These are phyloP conservation scores for Orycteropus afer DNA, from an alignment of 2,113 vertebrate species.

Conservation along the genomic window DNA sequence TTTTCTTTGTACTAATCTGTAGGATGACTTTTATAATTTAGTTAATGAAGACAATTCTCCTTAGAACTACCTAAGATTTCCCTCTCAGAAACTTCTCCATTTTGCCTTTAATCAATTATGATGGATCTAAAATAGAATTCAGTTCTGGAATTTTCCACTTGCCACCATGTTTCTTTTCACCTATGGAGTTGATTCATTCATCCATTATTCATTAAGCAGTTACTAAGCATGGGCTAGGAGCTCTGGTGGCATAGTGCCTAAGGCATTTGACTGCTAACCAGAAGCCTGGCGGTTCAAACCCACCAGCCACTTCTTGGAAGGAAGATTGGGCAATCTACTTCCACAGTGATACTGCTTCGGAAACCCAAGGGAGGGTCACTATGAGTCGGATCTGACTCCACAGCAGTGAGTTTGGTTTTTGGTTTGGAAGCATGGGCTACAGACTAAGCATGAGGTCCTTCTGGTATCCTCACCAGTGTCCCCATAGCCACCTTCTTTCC, in stretches of 20 bases:
- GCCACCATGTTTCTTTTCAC: neutral
- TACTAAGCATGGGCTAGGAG: too few relatives aligned
- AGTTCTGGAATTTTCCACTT: neutral
- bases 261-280: too few relatives aligned
- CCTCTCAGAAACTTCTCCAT: slow-evolving; percentile 1
- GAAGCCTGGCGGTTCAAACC: too few relatives aligned
- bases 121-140: neutral
- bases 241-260: too few relatives aligned
- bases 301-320: too few relatives aligned
- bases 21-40: slow-evolving; percentile 4
- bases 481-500: neutral
- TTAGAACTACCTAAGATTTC: neutral
- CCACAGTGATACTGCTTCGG: too few relatives aligned
- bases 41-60: neutral
- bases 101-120: neutral
- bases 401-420: too few relatives aligned
- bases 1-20: slow-evolving; percentile 3
- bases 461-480: neutral
- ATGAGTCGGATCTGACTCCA: too few relatives aligned
- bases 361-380: too few relatives aligned
- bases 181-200: neutral
- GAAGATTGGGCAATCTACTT: too few relatives aligned
- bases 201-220: neutral
- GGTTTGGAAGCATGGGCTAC: too few relatives aligned
- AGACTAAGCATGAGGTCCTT: neutral